phyloP scores from a whole-genome alignment of 2,797 vertebrate genomes.

The Gastrophryne carolinensis region DNA sequence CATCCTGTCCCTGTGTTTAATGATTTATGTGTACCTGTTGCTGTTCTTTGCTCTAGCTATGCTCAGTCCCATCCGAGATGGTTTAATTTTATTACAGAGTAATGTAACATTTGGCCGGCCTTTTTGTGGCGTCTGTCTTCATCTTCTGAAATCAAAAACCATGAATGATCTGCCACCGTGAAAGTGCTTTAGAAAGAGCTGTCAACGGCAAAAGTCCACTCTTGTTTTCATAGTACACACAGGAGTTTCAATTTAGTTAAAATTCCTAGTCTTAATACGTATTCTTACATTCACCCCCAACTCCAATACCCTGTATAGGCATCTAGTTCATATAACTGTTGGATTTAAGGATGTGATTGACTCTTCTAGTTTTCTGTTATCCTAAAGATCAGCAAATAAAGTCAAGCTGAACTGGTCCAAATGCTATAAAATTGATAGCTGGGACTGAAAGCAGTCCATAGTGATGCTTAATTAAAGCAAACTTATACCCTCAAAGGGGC shows the following conservation, averaged over 20 bases:
- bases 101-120: slow-evolving; percentile 58
- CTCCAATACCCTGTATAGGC: neutral
- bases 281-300: neutral
- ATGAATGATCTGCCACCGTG: slow-evolving; percentile 58
- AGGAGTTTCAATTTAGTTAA: neutral
- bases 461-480: no score
- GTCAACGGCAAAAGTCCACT: slow-evolving; percentile 53
- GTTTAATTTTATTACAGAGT: slow-evolving; percentile 59
- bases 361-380: no score
- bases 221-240: slow-evolving; percentile 13
- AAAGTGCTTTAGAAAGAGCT: slow-evolving; percentile 52
- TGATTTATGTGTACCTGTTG: slow-evolving; percentile 61
- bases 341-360: no score
- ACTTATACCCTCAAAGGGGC: no score
- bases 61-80: slow-evolving; percentile 60
- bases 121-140: slow-evolving; percentile 49
- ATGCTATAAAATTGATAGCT: no score
- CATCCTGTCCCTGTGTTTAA: slow-evolving; percentile 23
- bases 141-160: slow-evolving; percentile 61
- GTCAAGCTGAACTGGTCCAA: no score
- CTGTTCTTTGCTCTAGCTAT: slow-evolving; percentile 57
- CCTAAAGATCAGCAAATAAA: no score
- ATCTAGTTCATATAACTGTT: neutral
- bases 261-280: no score
- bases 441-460: no score